Conservation (phyloP, 2,797 vertebrate genomes). For the Setipinna tenuifilis region DNA sequence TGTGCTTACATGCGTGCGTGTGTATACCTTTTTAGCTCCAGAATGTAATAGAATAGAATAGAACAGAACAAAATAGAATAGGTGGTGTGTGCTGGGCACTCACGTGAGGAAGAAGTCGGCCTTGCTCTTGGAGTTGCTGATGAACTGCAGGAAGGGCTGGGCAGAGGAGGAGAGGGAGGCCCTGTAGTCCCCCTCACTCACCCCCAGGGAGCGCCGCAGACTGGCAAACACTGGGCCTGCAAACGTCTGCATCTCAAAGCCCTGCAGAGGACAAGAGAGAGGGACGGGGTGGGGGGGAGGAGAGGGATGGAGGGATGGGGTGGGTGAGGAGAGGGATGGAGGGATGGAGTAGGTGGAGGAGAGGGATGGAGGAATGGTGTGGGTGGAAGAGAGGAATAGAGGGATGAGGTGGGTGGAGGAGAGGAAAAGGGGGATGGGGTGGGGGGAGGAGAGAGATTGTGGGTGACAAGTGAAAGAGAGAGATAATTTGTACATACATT, state of each 20-base stretch:
- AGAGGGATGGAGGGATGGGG: neutral
- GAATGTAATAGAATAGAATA: no score
- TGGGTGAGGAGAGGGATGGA: neutral
- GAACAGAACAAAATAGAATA: no score
- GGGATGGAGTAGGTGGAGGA: neutral
- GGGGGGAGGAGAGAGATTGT: neutral
- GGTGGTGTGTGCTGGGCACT: conserved; percentile 50
- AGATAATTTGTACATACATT: no score
- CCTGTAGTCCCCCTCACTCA: neutral
- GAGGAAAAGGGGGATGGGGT: neutral
- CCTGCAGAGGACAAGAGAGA: conserved; percentile 58
- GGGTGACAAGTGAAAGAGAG: no score
- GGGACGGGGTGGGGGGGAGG: neutral
- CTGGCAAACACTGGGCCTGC: conserved; percentile 63
- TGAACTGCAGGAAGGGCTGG: conserved; percentile 26
- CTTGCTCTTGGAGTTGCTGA: conserved; percentile 35
- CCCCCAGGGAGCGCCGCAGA: conserved; percentile 64
- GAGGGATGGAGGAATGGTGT: neutral
- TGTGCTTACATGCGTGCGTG: neutral
- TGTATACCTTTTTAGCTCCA: no score
- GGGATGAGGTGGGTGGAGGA: neutral
- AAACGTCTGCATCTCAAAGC: conserved; percentile 76
- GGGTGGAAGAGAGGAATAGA: neutral
- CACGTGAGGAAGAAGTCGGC: conserved; percentile 83
- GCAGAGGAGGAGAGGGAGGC: conserved; percentile 6